phyloP scores from a whole-genome alignment of 1,140 invertebrate genomes.

The Drosophila nebulosa region DNA sequence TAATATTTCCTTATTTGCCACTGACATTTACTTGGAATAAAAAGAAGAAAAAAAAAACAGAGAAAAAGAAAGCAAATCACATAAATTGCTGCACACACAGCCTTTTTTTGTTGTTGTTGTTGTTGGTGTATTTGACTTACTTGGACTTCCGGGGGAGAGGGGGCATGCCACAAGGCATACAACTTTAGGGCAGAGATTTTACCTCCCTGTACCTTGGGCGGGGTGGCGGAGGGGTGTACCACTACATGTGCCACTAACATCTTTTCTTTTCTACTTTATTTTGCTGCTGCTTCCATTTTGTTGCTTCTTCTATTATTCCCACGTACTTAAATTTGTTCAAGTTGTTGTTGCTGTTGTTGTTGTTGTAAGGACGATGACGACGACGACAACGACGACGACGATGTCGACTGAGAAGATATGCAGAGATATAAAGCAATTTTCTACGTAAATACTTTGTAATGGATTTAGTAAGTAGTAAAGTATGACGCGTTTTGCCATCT shows the following conservation, averaged over 20 bases:
- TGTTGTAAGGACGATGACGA: slow-evolving; percentile 23
- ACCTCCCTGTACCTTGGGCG: slow-evolving; percentile 9
- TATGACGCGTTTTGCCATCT: slow-evolving; percentile 75
- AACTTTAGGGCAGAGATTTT: neutral
- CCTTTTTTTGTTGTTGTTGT: slow-evolving; percentile 48
- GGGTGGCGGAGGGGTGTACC: neutral
- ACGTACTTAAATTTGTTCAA: slow-evolving; percentile 66
- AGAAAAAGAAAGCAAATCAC: slow-evolving; percentile 35
- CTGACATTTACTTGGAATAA: slow-evolving; percentile 77
- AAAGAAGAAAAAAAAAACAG: neutral
- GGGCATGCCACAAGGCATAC: neutral
- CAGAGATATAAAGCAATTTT: slow-evolving; percentile 79
- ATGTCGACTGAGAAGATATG: slow-evolving; percentile 66
- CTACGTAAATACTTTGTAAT: slow-evolving; percentile 80
- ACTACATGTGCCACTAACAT: slow-evolving; percentile 49
- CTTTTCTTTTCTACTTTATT: too few relatives aligned
- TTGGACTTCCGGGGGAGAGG: neutral
- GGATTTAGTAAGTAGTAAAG: slow-evolving; percentile 80
- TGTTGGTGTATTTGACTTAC: neutral
- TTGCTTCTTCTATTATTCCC: slow-evolving; percentile 64
- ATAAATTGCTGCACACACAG: slow-evolving; percentile 76
- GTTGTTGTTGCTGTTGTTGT: neutral
- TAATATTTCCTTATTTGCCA: slow-evolving; percentile 80
- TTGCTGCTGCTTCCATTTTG: neutral
- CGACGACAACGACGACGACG: slow-evolving; percentile 48